These are phyloP conservation scores for Drosophila nigrodunni DNA, from an alignment of 1,140 invertebrate species.

Conservation along the genomic window DNA sequence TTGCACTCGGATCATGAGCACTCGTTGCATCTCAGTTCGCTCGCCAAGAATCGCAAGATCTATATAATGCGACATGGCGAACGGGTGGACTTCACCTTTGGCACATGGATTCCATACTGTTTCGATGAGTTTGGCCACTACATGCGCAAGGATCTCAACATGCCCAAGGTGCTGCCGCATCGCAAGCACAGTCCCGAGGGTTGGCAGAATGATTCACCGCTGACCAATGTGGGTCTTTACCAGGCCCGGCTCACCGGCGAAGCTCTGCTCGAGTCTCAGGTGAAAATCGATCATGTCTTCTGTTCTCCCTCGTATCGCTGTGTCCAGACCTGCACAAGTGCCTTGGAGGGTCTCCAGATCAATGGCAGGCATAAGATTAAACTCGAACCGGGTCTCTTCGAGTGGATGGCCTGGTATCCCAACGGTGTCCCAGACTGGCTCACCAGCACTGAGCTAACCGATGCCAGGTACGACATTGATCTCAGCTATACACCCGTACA, in stretches of 20 bases:
- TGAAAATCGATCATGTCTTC: constrained; percentile 90
- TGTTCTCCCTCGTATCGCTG: constrained; percentile 95
- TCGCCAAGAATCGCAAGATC: constrained; percentile 85
- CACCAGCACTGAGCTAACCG: constrained; percentile 89
- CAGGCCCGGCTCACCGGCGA: constrained; percentile 92
- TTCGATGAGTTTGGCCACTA: constrained; percentile 93
- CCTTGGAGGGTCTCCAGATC: constrained; percentile 83
- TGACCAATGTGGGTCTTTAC: constrained; percentile 92
- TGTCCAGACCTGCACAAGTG: constrained; percentile 93
- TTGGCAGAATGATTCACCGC: constrained; percentile 92
- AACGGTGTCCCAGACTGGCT: constrained; percentile 92
- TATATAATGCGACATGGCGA: constrained; percentile 91
- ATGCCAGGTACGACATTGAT: constrained; percentile 92
- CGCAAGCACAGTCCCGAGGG: constrained; percentile 87
- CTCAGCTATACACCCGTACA: constrained; percentile 89
- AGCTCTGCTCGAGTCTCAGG: constrained; percentile 88
- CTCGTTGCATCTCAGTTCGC: constrained; percentile 45
- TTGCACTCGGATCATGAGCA: constrained; percentile 65
- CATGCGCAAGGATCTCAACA: constrained; percentile 93
- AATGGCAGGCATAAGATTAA: constrained; percentile 85
- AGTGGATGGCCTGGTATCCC: constrained; percentile 96
- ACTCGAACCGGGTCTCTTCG: constrained; percentile 95
- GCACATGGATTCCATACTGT: constrained; percentile 93
- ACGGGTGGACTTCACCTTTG: constrained; percentile 96
- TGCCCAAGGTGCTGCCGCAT: constrained; percentile 90